Conservation (phyloP, 2,888 invertebrate genomes). For the Meteorus colon region DNA sequence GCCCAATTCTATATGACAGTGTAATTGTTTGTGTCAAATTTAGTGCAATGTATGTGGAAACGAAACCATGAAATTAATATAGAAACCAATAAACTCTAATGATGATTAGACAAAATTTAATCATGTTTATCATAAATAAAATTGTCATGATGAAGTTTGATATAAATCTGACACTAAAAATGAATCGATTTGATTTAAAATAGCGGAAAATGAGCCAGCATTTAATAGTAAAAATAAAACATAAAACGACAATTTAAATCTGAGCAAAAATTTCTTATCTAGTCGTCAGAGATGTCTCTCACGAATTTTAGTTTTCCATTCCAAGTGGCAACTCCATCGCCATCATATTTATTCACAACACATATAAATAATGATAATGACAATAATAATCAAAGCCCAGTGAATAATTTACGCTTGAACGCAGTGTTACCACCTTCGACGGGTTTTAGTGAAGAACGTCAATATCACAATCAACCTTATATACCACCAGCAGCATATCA, state of each 20-base stretch:
- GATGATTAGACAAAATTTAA: neutral
- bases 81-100: neutral
- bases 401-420: constrained; percentile 64
- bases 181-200: constrained; percentile 14
- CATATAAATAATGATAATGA: constrained; percentile 36
- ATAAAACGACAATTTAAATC: constrained; percentile 10
- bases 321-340: constrained; percentile 65
- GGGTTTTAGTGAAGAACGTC: constrained; percentile 57
- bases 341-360: constrained; percentile 63
- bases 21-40: neutral
- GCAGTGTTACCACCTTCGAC: constrained; percentile 62
- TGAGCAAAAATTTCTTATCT: constrained; percentile 38
- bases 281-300: constrained; percentile 64
- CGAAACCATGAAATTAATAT: neutral
- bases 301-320: constrained; percentile 69
- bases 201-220: neutral
- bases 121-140: constrained; percentile 3
- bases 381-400: constrained; percentile 55
- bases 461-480: constrained; percentile 65
- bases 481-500: constrained; percentile 61
- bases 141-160: constrained; percentile 49
- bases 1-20: neutral
- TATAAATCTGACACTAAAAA: constrained; percentile 35
- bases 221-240: constrained; percentile 27
- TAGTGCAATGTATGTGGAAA: constrained; percentile 8